Percentiles rank a stretch among this genome's conserved stretches.
Evolutionary conservation across 2,888 invertebrate species (phyloP).

Genomic region (Schizaphis graminum): DNA sequence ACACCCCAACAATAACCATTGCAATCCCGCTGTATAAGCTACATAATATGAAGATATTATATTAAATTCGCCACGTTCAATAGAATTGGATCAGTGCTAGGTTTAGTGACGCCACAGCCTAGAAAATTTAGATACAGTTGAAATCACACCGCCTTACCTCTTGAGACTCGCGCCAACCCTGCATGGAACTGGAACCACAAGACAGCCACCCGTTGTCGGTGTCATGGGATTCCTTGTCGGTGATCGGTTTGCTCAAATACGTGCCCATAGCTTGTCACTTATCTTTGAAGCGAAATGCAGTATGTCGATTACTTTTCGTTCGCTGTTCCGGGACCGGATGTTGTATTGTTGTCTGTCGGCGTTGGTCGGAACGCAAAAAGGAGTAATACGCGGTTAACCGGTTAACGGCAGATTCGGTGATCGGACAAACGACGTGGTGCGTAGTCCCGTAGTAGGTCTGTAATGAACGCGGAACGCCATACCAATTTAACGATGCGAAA

Average conservation of each 20-base stretch:
- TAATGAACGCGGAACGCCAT: not conserved
- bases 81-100: not conserved
- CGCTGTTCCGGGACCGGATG: not conserved
- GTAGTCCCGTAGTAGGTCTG: not conserved
- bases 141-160: constrained; percentile 79
- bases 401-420: not conserved
- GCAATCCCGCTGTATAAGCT: not conserved
- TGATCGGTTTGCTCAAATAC: constrained; percentile 76
- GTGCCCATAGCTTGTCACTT: constrained; percentile 43
- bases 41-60: not conserved
- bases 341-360: not conserved
- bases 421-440: not conserved
- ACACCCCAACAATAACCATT: not conserved
- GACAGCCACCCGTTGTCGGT: constrained; percentile 80
- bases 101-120: not conserved
- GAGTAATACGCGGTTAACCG: not conserved
- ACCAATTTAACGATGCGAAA: constrained; percentile 39
- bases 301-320: not conserved
- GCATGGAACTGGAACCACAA: constrained; percentile 97
- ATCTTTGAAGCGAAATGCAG: not conserved
- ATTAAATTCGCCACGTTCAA: not conserved
- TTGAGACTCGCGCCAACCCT: constrained; percentile 98
- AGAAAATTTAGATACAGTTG: not conserved
- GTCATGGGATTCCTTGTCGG: constrained; percentile 89
- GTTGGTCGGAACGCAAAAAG: not conserved